Percentiles rank a stretch among this genome's conserved stretches.
These are phyloP conservation scores for Pachymerium ferrugineum DNA, from an alignment of 2,888 invertebrate species.

Conservation along the genomic window DNA sequence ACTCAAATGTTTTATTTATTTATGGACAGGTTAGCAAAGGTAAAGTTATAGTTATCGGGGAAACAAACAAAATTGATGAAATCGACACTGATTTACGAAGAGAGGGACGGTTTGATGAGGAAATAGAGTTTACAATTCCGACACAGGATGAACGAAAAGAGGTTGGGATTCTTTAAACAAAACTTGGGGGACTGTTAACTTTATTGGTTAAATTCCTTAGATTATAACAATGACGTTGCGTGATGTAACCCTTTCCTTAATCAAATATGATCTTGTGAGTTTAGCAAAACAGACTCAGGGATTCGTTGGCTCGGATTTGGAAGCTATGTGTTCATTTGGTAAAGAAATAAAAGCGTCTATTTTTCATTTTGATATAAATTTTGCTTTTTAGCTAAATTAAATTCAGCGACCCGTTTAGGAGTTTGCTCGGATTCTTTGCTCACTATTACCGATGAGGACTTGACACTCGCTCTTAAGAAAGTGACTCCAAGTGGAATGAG, in stretches of 20 bases:
- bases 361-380: too few relatives aligned
- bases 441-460: conserved; percentile 39
- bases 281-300: conserved; percentile 74
- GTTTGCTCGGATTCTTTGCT: too few relatives aligned
- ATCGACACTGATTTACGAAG: conserved; percentile 69
- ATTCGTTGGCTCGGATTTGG: conserved; percentile 82
- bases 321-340: conserved; percentile 69
- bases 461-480: conserved; percentile 42
- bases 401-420: too few relatives aligned
- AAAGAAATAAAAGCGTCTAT: too few relatives aligned
- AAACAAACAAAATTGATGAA: conserved; percentile 68
- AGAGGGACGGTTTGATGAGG: conserved; percentile 64
- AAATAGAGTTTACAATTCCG: neutral
- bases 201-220: too few relatives aligned
- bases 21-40: conserved; percentile 46
- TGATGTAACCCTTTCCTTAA: too few relatives aligned
- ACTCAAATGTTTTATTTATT: conserved; percentile 58
- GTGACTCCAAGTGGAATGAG: conserved; percentile 86
- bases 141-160: conserved; percentile 45
- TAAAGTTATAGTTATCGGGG: conserved; percentile 72
- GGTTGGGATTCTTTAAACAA: too few relatives aligned
- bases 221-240: too few relatives aligned
- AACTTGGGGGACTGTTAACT: too few relatives aligned
- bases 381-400: too few relatives aligned
- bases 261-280: conserved; percentile 56